A percentile compares a stretch with the other conserved stretches of the same genome.
These are phyloP conservation scores for Synergus umbraculus DNA, from an alignment of 2,888 invertebrate genomes.

Conservation along the genomic window DNA sequence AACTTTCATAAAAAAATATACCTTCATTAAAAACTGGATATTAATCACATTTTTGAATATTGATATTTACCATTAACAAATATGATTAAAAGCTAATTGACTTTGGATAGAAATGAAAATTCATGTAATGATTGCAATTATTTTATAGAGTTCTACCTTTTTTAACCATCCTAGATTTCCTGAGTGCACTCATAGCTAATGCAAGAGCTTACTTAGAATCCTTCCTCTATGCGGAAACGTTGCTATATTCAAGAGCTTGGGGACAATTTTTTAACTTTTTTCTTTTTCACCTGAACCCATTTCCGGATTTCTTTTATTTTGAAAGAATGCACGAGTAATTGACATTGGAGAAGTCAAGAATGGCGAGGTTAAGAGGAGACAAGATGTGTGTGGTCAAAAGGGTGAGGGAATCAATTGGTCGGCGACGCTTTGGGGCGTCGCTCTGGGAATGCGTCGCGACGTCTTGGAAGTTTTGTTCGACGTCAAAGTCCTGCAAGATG, in stretches of 20 bases:
- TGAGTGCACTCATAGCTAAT: slow-evolving; percentile 17
- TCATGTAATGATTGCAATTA: not conserved
- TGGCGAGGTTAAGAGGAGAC: slow-evolving; percentile 19
- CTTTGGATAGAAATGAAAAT: too few species aligned
- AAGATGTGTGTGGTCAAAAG: slow-evolving; percentile 45
- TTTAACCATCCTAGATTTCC: not conserved
- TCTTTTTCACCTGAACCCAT: slow-evolving; percentile 1
- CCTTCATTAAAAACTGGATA: not conserved
- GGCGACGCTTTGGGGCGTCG: slow-evolving; percentile 66
- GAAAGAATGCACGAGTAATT: slow-evolving; percentile 4
- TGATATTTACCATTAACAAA: not conserved
- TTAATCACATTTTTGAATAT: not conserved
- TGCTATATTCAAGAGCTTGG: slow-evolving; percentile 14
- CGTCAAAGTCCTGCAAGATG: slow-evolving; percentile 36
- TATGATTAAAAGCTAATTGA: too few species aligned
- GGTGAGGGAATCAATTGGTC: slow-evolving; percentile 67
- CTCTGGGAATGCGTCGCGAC: slow-evolving; percentile 62
- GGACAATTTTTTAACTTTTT: slow-evolving; percentile 4
- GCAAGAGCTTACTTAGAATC: slow-evolving; percentile 2
- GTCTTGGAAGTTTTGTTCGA: slow-evolving; percentile 49
- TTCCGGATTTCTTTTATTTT: not conserved
- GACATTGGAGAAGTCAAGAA: not conserved
- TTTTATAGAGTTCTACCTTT: not conserved
- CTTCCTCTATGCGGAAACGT: slow-evolving; percentile 22
- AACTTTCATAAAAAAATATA: not conserved